Evolutionary conservation across 2,113 vertebrate genomes (phyloP), one percentile per base, ranked within the genome.

Genomic region (Anarrhichthys ocellatus): DNA sequence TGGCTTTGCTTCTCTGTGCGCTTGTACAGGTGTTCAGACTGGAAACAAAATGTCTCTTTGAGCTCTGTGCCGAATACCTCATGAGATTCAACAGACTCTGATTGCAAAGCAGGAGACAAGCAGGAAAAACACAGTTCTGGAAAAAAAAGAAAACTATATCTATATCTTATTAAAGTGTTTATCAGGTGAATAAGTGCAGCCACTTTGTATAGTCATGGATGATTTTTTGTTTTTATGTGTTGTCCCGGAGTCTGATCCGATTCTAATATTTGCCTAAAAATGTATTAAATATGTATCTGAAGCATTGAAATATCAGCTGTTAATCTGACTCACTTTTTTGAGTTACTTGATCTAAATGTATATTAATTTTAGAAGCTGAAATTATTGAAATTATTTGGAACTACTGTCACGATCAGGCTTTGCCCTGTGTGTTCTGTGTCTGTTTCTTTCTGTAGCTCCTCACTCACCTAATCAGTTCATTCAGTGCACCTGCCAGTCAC

Each of bases 11-110:
- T 67, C 40, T 11, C 40, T 1, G 27, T 11, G 40, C 24, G 0
- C 14, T 10, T n/a, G 34, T 63, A 18, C 1, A 76, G 65, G 50
- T 70, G 48, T 76, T 61, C 29, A 72, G 34, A 50, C 63, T 56
- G 10, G 4, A 69, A 73, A 58, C 36, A 52, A 67, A 66, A 52
- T 1, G 6, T 46, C 38, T 64, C 56, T 62, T 32, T 65, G 3
- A 65, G 29, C 18, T 1, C 42, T 9, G 44, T 36, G 52, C 52
- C 38, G 34, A 67, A 80, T 44, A 6, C 2, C 18, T 32, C 15
- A 32, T 6, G 64, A n/a, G 40, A 69, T 1, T 40, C 0, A 24
- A 32, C 29, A 67, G 52, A 59, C 66, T 34, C 29, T 59, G 40
- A 61, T 59, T 34, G 65, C n/a, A 69, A 42, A 70, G 32, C 58